Evolutionary conservation across 2,797 vertebrate species (phyloP), one percentile per base, ranked within the genome.

Genomic region (Anguilla anguilla): DNA sequence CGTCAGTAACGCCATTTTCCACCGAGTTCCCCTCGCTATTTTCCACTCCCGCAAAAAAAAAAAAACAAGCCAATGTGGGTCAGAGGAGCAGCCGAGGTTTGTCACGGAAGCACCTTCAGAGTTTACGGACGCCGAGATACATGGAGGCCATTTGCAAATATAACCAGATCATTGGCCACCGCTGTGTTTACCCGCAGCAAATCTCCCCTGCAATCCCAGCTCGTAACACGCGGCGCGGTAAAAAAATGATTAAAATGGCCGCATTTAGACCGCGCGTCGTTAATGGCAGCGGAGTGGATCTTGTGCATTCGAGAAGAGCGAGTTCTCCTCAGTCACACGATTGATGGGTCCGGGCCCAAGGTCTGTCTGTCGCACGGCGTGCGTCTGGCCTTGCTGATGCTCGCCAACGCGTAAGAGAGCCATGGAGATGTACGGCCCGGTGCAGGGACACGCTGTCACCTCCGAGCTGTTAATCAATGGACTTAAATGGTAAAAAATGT

Each of bases 381-480:
- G 43, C 9, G 39, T n/a, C 43, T 22, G 9, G 19, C 39, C 43
- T 81, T 49, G 43, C 77, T 51, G 77, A 43, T 1, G 19, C 5
- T 19, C 39, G 10, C 0, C 2, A 81, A 77, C 0, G 22, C 19
- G 3, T 46, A 6, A 25, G 43, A 81, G 43, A 49, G 35, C 35
- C 77, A 1, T 46, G 77, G 43, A 81, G 39, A 81, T 25, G 19
- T 7, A 25, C 49, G 7, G 43, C 19, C 77, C 46, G 2, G 39
- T 10, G 39, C 22, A 81, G 19, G 43, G 77, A 81, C 35, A 35
- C 6, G 43, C 35, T 43, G 72, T 81, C 77, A 81, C 77, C 43
- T 49, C 43, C 39, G 49, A 81, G 19, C 77, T 81, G 77, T 49
- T 46, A 46, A 81, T 81, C 77, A 81, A 81, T 81, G 49, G 43